Percentiles rank a stretch among this genome's conserved stretches.
phyloP scores from a whole-genome alignment of 2,888 invertebrate genomes.

The Pristionchus maxplancki region DNA sequence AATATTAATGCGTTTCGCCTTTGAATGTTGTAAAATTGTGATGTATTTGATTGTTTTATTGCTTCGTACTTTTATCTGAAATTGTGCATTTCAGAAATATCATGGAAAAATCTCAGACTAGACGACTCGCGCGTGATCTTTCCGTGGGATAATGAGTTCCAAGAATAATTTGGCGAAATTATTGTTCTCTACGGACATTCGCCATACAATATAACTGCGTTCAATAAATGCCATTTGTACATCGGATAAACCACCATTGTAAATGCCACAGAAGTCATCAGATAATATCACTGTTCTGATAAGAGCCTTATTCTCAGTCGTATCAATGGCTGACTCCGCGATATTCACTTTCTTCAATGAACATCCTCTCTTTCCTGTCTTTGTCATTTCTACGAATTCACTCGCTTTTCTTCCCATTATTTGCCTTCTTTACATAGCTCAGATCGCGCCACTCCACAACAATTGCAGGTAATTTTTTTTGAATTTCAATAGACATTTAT shows the following conservation, averaged over 20 bases:
- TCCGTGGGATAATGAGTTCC: no score
- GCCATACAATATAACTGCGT: background rate
- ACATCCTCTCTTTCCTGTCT: background rate
- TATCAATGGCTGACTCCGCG: background rate
- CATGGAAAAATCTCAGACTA: no score
- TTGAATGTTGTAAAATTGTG: no score
- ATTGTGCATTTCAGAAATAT: no score
- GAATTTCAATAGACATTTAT: no score
- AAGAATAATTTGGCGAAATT: no score
- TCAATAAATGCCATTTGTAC: background rate
- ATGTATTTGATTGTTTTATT: no score
- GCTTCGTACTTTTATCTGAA: no score
- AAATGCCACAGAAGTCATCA: background rate
- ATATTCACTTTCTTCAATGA: background rate
- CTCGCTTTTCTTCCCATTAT: background rate
- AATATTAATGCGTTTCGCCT: no score
- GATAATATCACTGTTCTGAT: background rate
- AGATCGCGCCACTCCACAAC: background rate
- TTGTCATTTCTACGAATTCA: background rate
- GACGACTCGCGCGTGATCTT: no score
- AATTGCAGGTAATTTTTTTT: background rate
- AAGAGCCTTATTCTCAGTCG: background rate
- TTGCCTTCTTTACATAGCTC: background rate
- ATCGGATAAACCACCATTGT: background rate
- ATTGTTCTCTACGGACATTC: no score